These are phyloP conservation scores for Zoroaster sp. DNA, from an alignment of 53 echinoderm and acorn worm species.

Conservation along the genomic window DNA sequence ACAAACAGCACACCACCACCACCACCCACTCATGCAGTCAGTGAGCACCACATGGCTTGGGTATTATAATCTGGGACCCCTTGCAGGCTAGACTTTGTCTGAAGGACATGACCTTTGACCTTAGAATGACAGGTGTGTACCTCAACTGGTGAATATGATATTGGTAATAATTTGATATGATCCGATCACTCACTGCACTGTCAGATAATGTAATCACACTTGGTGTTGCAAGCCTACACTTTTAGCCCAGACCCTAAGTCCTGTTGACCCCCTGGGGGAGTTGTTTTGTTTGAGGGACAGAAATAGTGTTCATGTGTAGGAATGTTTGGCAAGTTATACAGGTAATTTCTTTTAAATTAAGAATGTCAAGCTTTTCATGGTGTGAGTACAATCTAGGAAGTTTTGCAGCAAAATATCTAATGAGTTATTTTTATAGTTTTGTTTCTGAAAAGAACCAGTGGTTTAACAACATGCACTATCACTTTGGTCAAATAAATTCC, in stretches of 20 bases:
- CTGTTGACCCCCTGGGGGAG: not conserved
- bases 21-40: not conserved
- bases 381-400: no score
- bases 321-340: no score
- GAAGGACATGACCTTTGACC: conserved; percentile 42
- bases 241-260: not conserved
- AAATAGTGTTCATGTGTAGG: not conserved
- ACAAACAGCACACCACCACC: not conserved
- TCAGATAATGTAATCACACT: not conserved
- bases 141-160: not conserved
- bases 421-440: no score
- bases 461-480: no score
- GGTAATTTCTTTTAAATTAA: not conserved
- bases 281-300: not conserved
- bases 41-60: not conserved
- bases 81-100: conserved; percentile 30
- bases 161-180: not conserved
- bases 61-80: not conserved
- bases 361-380: no score
- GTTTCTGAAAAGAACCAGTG: no score
- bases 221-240: not conserved
- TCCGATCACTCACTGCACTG: not conserved
- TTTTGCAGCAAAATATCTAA: no score
- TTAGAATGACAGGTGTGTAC: not conserved
- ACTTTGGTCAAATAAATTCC: no score